Evolutionary conservation across 2,113 vertebrate genomes (phyloP), one percentile per base, ranked within the genome.

Genomic region (Puma concolor): DNA sequence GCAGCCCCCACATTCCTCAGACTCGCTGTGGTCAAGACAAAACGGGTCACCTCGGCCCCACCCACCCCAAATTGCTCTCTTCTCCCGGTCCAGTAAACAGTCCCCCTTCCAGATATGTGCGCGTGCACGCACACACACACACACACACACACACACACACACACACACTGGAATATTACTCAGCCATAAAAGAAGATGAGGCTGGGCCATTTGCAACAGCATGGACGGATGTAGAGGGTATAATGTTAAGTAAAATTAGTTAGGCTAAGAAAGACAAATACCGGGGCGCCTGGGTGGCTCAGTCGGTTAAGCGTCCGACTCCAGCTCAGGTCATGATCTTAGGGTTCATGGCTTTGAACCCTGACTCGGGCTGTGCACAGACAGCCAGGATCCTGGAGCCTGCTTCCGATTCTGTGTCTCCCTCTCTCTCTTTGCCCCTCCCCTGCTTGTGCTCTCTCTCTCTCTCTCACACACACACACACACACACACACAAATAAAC

Each of bases 1-100:
- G 48, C 0, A 0, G 13, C 10, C n/a, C 44, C 4, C 27, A 44
- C 12, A 69, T 1, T 9, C 36, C 33, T 50, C 44, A 1, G 27
- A 31, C 23, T 57, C 84, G 71, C 4, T 5, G 12, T 14, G 52
- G 29, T 33, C 7, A 7, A 17, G 33, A 38, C 31, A 50, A 44
- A 7, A 33, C 23, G 5, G 21, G 63, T 83, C 29, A 7, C 31
- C 69, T 16, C 44, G 21, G 60, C 25, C 15, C 25, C 36, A 21
- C 76, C 15, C 21, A 50, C 23, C 31, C 14, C 29, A 8, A 33
- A 16, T 15, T 21, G 33, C n/a, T 52, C 44, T 17, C 21, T 90
- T 41, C 36, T 29, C 12, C n/a, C 48, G 2, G 57, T 66, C 50
- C 16, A 31, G 38, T 41, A 14, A 63, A 36, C 3, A 3, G 66